A percentile compares a stretch with the other conserved stretches of the same genome.
Evolutionary conservation across 2,113 vertebrate genomes (phyloP).

Genomic region (Platanista minor): DNA sequence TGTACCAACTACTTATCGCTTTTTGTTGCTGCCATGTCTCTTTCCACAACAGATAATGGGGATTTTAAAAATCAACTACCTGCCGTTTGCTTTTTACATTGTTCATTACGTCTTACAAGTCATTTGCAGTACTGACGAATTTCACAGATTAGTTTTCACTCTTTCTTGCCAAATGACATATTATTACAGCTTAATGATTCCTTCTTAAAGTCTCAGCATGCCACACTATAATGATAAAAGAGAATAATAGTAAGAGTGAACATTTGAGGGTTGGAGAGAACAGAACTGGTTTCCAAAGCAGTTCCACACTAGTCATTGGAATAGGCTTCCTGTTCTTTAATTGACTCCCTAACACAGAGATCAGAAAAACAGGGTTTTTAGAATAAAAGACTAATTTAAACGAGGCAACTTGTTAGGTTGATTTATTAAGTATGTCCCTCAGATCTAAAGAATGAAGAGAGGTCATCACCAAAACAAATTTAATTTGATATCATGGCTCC

Average conservation of each 20-base stretch:
- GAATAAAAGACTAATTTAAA: not conserved
- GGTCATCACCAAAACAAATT: not conserved
- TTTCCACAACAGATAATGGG: not conserved
- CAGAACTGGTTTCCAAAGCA: not conserved
- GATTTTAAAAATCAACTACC: not conserved
- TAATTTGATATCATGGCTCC: not conserved
- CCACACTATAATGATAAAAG: not conserved
- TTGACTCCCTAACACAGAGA: not conserved
- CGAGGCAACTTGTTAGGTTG: not conserved
- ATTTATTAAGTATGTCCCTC: not conserved
- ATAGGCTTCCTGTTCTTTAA: not conserved
- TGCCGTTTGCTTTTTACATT: not conserved
- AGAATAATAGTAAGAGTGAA: not conserved
- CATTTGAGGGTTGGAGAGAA: not conserved
- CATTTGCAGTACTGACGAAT: not conserved
- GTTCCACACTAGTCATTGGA: not conserved
- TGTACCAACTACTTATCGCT: not conserved
- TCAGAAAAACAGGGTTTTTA: not conserved
- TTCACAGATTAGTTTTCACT: not conserved
- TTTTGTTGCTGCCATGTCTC: not conserved
- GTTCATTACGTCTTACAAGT: not conserved
- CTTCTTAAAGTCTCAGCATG: not conserved
- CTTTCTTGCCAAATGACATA: slow-evolving; percentile 4
- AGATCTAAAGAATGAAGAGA: not conserved
- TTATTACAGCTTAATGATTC: not conserved